Conservation (phyloP, 2,888 invertebrate species). For the Aproaerema taeniolella region DNA sequence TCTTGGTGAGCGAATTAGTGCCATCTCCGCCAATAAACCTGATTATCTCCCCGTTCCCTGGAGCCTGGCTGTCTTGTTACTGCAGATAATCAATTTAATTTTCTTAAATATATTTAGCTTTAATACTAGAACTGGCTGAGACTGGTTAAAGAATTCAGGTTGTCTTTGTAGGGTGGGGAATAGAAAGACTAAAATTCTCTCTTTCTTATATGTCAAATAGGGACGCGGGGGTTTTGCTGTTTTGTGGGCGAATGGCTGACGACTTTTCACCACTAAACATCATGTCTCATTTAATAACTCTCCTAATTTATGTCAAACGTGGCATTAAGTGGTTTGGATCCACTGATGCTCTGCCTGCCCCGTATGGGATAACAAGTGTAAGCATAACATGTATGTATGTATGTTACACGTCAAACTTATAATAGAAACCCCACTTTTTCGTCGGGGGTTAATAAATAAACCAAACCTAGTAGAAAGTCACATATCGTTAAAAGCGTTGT, state of each 20-base stretch:
- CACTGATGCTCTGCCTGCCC: no score
- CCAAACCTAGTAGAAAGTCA: background rate
- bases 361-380: no score
- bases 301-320: no score
- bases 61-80: background rate
- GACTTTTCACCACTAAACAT: no score
- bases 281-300: no score
- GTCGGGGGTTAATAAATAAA: background rate
- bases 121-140: background rate
- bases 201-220: background rate
- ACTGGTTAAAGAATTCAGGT: background rate
- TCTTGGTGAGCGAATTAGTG: background rate
- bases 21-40: slow-evolving; percentile 1
- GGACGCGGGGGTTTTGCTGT: background rate
- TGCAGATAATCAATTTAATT: background rate
- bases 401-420: background rate
- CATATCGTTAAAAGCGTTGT: slow-evolving; percentile 1
- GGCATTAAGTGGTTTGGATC: no score
- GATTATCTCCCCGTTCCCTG: background rate
- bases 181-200: background rate
- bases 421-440: background rate
- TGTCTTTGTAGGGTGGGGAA: background rate
- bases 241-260: no score
- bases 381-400: no score
- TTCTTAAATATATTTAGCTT: background rate